Base-by-base conservation (phyloP, 2,113 vertebrate species). In the Pygoscelis adeliae region DNA sequence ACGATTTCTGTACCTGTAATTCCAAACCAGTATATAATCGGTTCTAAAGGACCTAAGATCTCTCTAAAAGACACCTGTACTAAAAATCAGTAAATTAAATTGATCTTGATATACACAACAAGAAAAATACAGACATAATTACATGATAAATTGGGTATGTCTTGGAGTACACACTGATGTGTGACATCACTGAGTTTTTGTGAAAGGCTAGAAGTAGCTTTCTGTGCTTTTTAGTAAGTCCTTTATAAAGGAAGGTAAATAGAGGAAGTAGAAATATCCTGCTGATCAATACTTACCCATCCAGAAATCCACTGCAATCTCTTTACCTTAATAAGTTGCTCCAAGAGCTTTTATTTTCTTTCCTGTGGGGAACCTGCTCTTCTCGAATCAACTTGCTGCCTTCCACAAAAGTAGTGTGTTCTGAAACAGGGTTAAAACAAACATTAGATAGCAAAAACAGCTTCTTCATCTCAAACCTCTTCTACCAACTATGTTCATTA, bases 231-330 rank as follows among this genome's bases (percentile, higher is more conserved):
- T 69, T 53, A 4, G 52, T 30, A 84, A 71, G 70, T 58, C 25
- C 13, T 78, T 90, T 77, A 30, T 42, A 62, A 38, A 86, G 23
- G 10, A 85, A 82, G 7, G 17, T 47, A 79, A 62, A 80, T 29
- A 56, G 16, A 86, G 22, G 13, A 90, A 93, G 22, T 8, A 85
- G 38, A 70, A 90, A 79, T 74, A 88, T 10, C 72, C 36, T 83
- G 44, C 38, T 73, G 25, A 87, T 58, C 30, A 95, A 90, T 93
- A 97, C 97, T 98, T 96, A 98, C 97, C 95, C 97, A 97, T 98
- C 94, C 95, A 98, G 95, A 96, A 97, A 96, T 94, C 95, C 96
- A 94, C 92, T 91, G 96, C 92, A 96, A 94, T 89, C 92, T 94
- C 53, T 96, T 96, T 96, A 97, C 90, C 93, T 97, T 95, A 95